Base-by-base conservation (phyloP, 1,140 invertebrate species). In the Odontomachus brunneus region DNA sequence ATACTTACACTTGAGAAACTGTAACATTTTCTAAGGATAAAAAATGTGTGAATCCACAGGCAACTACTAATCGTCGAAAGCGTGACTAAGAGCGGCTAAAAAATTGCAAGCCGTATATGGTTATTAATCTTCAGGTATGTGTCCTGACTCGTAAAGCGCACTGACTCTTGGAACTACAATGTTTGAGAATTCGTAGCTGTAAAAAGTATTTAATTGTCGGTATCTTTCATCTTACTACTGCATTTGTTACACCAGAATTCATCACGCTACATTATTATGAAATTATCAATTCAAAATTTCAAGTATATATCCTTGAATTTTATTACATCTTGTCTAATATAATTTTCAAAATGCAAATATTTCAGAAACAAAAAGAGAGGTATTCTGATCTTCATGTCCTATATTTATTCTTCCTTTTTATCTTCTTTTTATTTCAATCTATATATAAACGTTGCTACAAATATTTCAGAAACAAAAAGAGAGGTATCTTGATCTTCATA, bases 101-200 rank as follows among this genome's bases (percentile, higher is more conserved):
- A 78, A 57, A 78, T 67, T n/a, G 29, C 29, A 44, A 26, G 22
- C 3, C 38, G 19, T 22, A 19, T 44, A 63, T 22, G 48, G 17
- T 65, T 78, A 69, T 78, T 78, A 78, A 69, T 78, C 51, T 78
- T 78, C 14, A 66, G 15, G 2, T 12, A 66, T 15, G 3, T 63
- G 26, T 76, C n/a, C n/a, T 55, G 53, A 55, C 38, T 44, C 38
- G 9, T 44, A 9, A 44, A 44, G n/a, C 19, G 53, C 53, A 55
- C 1, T 62, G 44, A n/a, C 60, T 63, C 17, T 57, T 63, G 2
- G 7, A 63, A 26, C 59, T 33, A n/a, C 55, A 60, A 22, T 57
- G 5, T 66, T 49, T 19, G 7, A 55, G 17, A 44, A 17, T 74
- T 63, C 59, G 33, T 3, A 33, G n/a, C n/a, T n/a, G n/a, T n/a